phyloP scores from a whole-genome alignment of 2,888 invertebrate genomes.

The Mantis religiosa region DNA sequence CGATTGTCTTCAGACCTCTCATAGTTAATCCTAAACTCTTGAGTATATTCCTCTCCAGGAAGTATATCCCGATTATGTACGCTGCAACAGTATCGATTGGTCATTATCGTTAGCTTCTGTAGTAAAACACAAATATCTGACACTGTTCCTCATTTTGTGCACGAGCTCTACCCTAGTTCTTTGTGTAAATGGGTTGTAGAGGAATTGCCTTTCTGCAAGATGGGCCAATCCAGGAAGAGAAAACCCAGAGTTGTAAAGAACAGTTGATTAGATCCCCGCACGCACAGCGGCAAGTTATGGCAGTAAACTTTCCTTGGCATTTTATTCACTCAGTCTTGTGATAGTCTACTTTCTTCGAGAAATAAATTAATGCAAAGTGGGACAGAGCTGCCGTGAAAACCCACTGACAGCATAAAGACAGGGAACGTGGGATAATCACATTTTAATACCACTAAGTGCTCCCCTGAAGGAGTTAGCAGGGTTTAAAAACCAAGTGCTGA shows the following conservation, averaged over 20 bases:
- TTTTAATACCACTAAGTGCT: neutral
- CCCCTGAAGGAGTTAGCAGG: neutral
- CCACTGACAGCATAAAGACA: neutral
- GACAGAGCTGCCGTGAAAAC: neutral
- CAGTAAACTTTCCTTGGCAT: neutral
- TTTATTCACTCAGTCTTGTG: neutral
- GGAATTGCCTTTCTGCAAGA: neutral
- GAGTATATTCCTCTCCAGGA: no score
- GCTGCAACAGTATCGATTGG: no score
- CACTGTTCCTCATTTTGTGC: no score
- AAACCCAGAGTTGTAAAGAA: neutral
- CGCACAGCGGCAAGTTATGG: neutral
- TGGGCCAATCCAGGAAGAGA: neutral
- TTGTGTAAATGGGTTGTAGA: no score
- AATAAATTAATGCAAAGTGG: neutral
- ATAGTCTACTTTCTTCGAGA: neutral
- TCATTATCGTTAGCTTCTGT: no score
- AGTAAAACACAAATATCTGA: no score
- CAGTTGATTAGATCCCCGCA: neutral
- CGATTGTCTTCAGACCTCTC: no score
- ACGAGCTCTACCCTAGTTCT: no score
- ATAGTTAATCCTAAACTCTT: no score
- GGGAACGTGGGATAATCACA: neutral
- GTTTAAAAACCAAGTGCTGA: neutral
- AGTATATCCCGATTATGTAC: no score